Percentiles rank a stretch among this genome's conserved stretches.
These are phyloP conservation scores for Gibbula magus DNA, from an alignment of 2,888 invertebrate species.

Conservation along the genomic window DNA sequence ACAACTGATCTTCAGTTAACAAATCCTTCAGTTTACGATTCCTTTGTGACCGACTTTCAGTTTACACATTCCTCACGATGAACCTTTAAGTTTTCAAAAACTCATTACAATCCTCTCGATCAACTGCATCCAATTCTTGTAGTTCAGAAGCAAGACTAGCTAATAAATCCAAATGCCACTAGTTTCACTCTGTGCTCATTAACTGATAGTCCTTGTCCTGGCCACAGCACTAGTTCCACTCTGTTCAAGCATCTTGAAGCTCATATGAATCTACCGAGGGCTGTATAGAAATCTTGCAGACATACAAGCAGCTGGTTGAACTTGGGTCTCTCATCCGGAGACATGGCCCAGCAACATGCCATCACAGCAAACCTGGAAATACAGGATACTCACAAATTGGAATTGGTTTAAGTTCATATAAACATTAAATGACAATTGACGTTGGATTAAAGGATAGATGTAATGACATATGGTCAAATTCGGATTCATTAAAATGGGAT, in stretches of 20 bases:
- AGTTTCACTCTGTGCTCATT: background rate
- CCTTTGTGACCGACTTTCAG: too few species aligned
- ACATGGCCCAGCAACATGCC: constrained; percentile 74
- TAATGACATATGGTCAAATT: too few species aligned
- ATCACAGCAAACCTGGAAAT: constrained; percentile 73
- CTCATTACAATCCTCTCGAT: too few species aligned
- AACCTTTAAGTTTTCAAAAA: too few species aligned
- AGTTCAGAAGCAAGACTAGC: too few species aligned
- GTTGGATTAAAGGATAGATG: too few species aligned
- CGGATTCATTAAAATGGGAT: too few species aligned
- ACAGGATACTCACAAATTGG: background rate
- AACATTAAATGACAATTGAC: background rate
- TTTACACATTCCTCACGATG: too few species aligned
- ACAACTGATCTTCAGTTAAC: too few species aligned
- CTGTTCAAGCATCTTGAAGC: background rate
- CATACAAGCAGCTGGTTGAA: constrained; percentile 73
- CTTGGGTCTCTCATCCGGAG: constrained; percentile 73
- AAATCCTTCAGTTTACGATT: too few species aligned
- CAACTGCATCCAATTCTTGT: too few species aligned
- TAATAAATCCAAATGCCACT: background rate
- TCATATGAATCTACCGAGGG: constrained; percentile 73
- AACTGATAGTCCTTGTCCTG: background rate
- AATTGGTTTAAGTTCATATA: background rate
- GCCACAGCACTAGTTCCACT: background rate
- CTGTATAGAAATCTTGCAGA: constrained; percentile 74